Conservation (phyloP, 2,797 vertebrate genomes). For the Sebastiscus albofasciatus region DNA sequence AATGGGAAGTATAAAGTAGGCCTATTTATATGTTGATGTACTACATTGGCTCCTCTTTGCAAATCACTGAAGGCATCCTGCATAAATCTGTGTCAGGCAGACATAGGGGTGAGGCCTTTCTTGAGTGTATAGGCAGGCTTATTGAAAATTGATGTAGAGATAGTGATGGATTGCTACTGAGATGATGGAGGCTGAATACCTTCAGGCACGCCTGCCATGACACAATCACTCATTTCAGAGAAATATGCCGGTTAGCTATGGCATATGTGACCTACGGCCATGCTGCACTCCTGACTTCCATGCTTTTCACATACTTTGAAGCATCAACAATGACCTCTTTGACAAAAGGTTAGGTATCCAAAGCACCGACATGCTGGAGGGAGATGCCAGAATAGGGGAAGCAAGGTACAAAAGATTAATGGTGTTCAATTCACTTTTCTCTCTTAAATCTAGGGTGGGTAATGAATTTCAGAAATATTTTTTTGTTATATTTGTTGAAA, state of each 20-base stretch:
- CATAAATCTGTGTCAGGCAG: slow-evolving; percentile 16
- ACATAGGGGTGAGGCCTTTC: background rate
- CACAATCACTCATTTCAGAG: slow-evolving; percentile 40
- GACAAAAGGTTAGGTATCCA: background rate
- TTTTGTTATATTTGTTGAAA: too few species aligned
- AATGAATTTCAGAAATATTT: too few species aligned
- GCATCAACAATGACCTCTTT: slow-evolving; percentile 6
- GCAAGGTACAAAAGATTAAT: background rate
- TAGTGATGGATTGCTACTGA: slow-evolving; percentile 33
- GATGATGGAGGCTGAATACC: slow-evolving; percentile 15
- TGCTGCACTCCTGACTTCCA: background rate
- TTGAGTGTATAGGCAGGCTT: background rate
- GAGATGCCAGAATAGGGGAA: background rate
- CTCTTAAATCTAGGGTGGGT: too few species aligned
- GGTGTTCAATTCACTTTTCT: too few species aligned
- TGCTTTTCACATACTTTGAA: background rate
- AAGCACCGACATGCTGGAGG: background rate
- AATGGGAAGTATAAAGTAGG: background rate
- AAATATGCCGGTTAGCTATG: background rate
- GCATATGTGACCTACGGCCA: slow-evolving; percentile 21
- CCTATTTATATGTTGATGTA: background rate
- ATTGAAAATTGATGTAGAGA: slow-evolving; percentile 18
- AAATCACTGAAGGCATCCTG: background rate
- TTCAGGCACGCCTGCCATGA: slow-evolving; percentile 37
- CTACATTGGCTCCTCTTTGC: background rate